These are phyloP conservation scores for Molothrus ater DNA, from an alignment of 2,797 vertebrate species.

Conservation along the genomic window DNA sequence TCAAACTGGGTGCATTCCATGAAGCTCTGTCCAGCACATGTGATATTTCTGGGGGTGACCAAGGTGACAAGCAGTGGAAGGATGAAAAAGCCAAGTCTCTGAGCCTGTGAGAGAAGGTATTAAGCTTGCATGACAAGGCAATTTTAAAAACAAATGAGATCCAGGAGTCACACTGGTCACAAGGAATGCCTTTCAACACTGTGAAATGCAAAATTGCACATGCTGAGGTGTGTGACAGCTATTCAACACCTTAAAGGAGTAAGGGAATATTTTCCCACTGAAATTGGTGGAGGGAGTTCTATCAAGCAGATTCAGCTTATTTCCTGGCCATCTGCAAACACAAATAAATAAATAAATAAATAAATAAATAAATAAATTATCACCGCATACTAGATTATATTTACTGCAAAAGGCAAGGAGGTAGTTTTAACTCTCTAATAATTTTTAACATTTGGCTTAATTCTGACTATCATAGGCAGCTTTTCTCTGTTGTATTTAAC, in stretches of 20 bases:
- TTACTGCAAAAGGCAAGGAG: neutral
- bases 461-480: neutral
- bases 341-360: neutral
- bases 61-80: neutral
- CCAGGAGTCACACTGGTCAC: neutral
- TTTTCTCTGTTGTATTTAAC: neutral
- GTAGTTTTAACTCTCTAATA: neutral
- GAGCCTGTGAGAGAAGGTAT: neutral
- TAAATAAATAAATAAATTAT: neutral
- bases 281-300: neutral
- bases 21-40: neutral
- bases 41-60: neutral
- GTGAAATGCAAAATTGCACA: neutral
- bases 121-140: neutral
- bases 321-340: neutral
- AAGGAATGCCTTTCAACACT: neutral
- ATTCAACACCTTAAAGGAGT: neutral
- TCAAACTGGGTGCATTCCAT: neutral
- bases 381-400: rapidly evolving
- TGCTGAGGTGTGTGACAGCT: neutral
- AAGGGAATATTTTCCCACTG: neutral
- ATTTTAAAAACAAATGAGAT: neutral
- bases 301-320: neutral
- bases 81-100: neutral
- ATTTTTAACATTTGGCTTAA: neutral